These are phyloP conservation scores for Drosophila incognita DNA, from an alignment of 2,888 invertebrate genomes.

Conservation along the genomic window DNA sequence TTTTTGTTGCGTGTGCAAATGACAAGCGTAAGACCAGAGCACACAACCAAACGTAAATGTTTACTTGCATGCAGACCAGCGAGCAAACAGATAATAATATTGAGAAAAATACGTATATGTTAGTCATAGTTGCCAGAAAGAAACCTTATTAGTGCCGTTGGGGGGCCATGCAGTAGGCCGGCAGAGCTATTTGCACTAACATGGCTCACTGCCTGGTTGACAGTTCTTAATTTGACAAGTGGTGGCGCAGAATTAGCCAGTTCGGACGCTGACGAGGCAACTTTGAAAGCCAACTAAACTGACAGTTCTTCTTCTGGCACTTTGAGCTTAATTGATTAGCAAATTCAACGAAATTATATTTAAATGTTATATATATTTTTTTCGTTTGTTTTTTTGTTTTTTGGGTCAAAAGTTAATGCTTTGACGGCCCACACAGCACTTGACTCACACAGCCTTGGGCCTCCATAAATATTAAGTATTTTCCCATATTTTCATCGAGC, in stretches of 20 bases:
- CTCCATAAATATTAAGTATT: slow-evolving; percentile 26
- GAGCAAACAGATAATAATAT: slow-evolving; percentile 25
- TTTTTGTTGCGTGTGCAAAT: slow-evolving; percentile 5
- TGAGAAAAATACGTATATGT: slow-evolving; percentile 10
- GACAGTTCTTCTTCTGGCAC: slow-evolving; percentile 50
- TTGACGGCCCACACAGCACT: slow-evolving; percentile 4
- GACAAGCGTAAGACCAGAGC: slow-evolving; percentile 29
- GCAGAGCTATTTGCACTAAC: slow-evolving; percentile 16
- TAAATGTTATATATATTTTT: slow-evolving; percentile 17
- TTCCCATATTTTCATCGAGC: slow-evolving; percentile 40
- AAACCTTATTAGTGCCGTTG: slow-evolving; percentile 20
- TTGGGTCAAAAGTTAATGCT: slow-evolving; percentile 60
- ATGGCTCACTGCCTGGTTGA: slow-evolving; percentile 52
- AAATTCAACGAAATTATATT: slow-evolving; percentile 47
- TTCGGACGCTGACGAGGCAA: slow-evolving; percentile 38
- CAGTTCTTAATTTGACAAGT: slow-evolving; percentile 73
- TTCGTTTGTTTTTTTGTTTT: slow-evolving; percentile 6
- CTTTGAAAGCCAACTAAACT: slow-evolving; percentile 61
- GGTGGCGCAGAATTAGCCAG: slow-evolving; percentile 50
- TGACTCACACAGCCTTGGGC: slow-evolving; percentile 12
- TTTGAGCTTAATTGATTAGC: slow-evolving; percentile 73
- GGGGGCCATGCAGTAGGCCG: slow-evolving; percentile 7
- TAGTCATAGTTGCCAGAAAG: slow-evolving; percentile 19
- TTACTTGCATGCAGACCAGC: slow-evolving; percentile 30
- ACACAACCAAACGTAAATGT: slow-evolving; percentile 4